These are phyloP conservation scores for Carpatolechia fugitivella DNA, from an alignment of 2,888 invertebrate genomes.

Conservation along the genomic window DNA sequence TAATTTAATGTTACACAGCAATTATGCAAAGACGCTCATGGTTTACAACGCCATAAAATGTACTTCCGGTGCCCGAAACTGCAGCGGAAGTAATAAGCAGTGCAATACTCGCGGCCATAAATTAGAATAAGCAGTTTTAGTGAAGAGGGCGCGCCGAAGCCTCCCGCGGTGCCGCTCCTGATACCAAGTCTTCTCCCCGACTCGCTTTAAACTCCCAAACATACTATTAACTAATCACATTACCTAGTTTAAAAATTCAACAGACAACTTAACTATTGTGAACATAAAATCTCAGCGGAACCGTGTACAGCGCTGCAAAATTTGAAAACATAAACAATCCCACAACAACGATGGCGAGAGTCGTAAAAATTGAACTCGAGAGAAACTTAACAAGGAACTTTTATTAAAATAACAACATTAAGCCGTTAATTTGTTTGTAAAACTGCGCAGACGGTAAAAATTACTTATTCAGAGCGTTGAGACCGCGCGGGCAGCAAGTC, in stretches of 20 bases:
- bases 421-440: constrained; percentile 77
- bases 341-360: constrained; percentile 53
- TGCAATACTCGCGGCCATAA: constrained; percentile 70
- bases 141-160: constrained; percentile 46
- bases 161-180: constrained; percentile 34
- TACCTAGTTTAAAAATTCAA: constrained; percentile 4
- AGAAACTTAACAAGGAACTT: constrained; percentile 64
- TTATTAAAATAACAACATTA: constrained; percentile 77
- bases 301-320: constrained; percentile 20
- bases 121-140: constrained; percentile 75
- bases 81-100: constrained; percentile 74
- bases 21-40: constrained; percentile 74
- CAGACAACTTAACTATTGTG: constrained; percentile 4
- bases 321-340: constrained; percentile 61
- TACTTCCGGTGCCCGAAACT: constrained; percentile 69
- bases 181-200: constrained; percentile 1
- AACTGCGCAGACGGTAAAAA: constrained; percentile 75
- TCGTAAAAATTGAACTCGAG: constrained; percentile 69
- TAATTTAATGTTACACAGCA: constrained; percentile 73
- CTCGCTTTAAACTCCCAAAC: neutral
- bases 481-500: constrained; percentile 51
- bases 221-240: neutral
- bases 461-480: constrained; percentile 71
- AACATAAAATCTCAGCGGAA: constrained; percentile 18
- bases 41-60: constrained; percentile 74